These are phyloP conservation scores for Delichon dasypus DNA, from an alignment of 2,797 vertebrate genomes.

Conservation along the genomic window DNA sequence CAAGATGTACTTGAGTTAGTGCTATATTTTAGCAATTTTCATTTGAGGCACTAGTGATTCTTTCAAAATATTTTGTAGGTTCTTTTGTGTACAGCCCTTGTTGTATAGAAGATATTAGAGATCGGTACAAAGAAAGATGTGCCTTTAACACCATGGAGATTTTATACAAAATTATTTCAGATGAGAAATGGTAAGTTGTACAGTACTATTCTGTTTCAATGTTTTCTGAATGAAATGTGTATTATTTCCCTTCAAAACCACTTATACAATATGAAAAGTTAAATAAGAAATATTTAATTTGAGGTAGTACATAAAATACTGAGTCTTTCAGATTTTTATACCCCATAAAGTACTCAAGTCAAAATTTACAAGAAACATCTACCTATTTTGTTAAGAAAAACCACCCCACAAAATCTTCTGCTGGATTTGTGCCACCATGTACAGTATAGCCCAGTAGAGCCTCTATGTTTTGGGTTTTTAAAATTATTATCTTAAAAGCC, in stretches of 20 bases:
- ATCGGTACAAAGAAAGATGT: background rate
- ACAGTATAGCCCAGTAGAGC: background rate
- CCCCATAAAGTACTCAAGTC: background rate
- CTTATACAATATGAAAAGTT: background rate
- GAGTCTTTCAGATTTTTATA: background rate
- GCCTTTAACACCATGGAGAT: background rate
- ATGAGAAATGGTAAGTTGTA: background rate
- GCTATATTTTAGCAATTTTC: background rate
- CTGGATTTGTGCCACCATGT: background rate
- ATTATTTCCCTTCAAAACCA: background rate
- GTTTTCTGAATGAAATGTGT: background rate
- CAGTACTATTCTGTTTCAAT: background rate
- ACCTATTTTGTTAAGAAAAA: background rate
- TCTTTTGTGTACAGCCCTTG: background rate
- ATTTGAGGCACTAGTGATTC: background rate
- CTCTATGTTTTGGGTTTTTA: background rate
- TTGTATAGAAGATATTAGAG: background rate
- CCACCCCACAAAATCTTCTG: accelerated
- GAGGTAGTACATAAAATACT: background rate
- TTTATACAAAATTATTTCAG: background rate
- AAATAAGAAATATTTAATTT: background rate
- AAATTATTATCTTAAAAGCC: background rate
- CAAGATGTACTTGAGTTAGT: background rate
- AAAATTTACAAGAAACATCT: background rate
- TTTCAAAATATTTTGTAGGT: background rate